Evolutionary conservation across 2,797 vertebrate genomes (phyloP), one percentile per base, ranked within the genome.

Genomic region (Crocidura indochinensis): DNA sequence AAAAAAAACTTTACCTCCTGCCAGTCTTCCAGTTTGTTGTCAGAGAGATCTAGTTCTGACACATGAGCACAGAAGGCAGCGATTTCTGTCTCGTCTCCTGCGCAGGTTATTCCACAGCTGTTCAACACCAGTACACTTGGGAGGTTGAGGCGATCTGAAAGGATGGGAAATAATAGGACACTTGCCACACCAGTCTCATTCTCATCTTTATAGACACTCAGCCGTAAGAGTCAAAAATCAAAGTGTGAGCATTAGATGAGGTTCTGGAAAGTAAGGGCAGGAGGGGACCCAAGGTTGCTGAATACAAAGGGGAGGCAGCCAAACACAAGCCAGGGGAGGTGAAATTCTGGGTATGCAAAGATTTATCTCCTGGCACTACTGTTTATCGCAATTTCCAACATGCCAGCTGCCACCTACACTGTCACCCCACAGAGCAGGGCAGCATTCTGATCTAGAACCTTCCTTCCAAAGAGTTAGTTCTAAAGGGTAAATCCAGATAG

Each of bases 21-120:
- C 99, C 99, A 99, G 97, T 99, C 98, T 93, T 98, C 98, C 0
- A 99, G 98, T 72, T 99, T 99, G 94, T 99, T 99, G 97, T 98
- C 98, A 93, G 99, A 99, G 94, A 99, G 98, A 97, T 99, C 99
- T 73, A 99, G 98, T 95, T 99, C 99, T 0, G 99, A 98, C 94
- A 99, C 99, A 0, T 99, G 99, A 81, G 98, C 98, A 6, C 99
- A 99, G 97, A 99, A 99, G 38, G 98, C 98, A 0, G 99, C 99
- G 0, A 99, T 99, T 96, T 99, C 98, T 0, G 98, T 98, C 91
- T 98, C 98, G 4, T 99, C 98, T 6, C 99, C 99, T 0, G 99
- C 99, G 62, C 98, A 98, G 92, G 97, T 99, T 94, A 99, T 99
- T 24, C 99, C 99, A 68, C 99, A 98, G 96, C 98, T 97, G 91